These are phyloP conservation scores for Sciaenops ocellatus DNA, from an alignment of 2,797 vertebrate genomes.

Conservation along the genomic window DNA sequence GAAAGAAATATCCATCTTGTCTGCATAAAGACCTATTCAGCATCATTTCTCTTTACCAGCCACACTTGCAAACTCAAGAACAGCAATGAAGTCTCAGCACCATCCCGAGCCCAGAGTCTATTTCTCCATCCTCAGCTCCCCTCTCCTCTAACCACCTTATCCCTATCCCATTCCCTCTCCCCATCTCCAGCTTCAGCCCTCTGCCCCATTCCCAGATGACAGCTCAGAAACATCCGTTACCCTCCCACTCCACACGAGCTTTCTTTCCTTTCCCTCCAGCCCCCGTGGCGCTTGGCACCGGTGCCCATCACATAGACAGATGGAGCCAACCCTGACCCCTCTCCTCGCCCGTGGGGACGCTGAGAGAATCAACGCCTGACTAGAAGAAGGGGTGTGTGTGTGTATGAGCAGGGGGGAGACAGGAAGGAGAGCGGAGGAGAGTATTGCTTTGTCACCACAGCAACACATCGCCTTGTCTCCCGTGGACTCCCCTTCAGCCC, in stretches of 20 bases:
- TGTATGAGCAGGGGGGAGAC: constrained; percentile 8
- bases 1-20: constrained; percentile 63
- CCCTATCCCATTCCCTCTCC: constrained; percentile 25
- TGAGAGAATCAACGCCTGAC: constrained; percentile 73
- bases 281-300: constrained; percentile 80
- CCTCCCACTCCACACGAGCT: constrained; percentile 59
- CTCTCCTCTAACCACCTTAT: constrained; percentile 21
- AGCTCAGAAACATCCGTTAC: constrained; percentile 73
- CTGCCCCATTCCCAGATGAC: constrained; percentile 71
- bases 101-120: constrained; percentile 17
- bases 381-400: constrained; percentile 49
- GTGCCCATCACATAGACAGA: constrained; percentile 80
- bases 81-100: constrained; percentile 44
- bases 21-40: constrained; percentile 77
- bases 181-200: constrained; percentile 34
- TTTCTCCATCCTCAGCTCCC: constrained; percentile 17
- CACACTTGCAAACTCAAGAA: constrained; percentile 34
- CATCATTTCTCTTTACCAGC: constrained; percentile 43
- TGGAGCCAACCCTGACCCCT: constrained; percentile 84
- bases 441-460: constrained; percentile 71
- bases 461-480: constrained; percentile 66
- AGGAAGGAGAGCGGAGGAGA: constrained; percentile 52
- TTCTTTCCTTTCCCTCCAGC: constrained; percentile 70
- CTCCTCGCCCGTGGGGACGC: constrained; percentile 73
- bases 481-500: constrained; percentile 55